Evolutionary conservation across 2,797 vertebrate genomes (phyloP), one percentile per base, ranked within the genome.

Genomic region (Dipus sagitta): DNA sequence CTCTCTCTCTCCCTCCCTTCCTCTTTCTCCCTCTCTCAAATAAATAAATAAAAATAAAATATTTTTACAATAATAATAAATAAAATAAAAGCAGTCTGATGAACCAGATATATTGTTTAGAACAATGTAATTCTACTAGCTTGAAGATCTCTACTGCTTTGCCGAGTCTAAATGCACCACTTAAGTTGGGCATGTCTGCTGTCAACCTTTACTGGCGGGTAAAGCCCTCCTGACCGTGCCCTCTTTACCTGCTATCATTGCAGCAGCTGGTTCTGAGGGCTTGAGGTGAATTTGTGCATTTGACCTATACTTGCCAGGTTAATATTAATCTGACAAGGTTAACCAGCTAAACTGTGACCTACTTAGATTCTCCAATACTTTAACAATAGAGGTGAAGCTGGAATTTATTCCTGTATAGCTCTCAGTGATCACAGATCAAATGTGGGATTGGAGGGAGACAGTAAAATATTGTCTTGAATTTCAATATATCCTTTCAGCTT

Each of bases 381-480:
- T 68, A 64, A 52, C 28, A 24, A n/a, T 32, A 0, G 1, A 67
- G 87, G 77, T 70, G 77, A 86, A 70, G n/a, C 64, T 58, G 47
- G 3, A 23, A 71, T 81, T 52, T 42, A 17, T 9, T 79, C 20
- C 65, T 20, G n/a, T 17, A 38, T 86, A 62, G 4, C 38, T 80
- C 80, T 84, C 84, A 52, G 6, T 62, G 23, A 71, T 15, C 15
- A 20, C 38, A 38, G 20, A 60, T n/a, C 9, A 2, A 17, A 7
- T 71, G 17, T 2, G 1, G 3, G 30, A 30, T 14, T 23, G 32
- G 13, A 7, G 68, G 6, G 11, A 13, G 60, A 10, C 13, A 24
- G 21, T 74, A n/a, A 95, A 96, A 93, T 70, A 85, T 75, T 21
- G 67, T 34, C 82, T 77, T 86, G 71, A 89, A 77, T 84, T 60